Conservation (phyloP, 2,113 vertebrate species). For the Caretta caretta region DNA sequence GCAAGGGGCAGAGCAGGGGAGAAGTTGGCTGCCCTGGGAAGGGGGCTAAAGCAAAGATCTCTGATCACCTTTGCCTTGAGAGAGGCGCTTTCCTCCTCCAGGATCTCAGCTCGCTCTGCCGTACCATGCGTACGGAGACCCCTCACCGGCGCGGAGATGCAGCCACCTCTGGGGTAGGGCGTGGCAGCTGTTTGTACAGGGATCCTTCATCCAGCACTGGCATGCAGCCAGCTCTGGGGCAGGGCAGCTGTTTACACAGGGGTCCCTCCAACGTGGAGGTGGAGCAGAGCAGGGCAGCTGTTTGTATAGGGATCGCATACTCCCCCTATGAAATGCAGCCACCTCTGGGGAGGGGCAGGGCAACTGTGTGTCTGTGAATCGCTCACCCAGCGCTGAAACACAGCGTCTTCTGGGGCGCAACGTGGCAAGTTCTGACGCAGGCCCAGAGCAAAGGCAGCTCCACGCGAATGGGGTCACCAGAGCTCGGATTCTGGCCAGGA, state of each 20-base stretch:
- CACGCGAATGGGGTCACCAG: too few relatives aligned
- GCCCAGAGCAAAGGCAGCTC: neutral
- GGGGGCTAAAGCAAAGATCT: neutral
- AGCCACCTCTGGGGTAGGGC: neutral
- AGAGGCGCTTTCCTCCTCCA: neutral
- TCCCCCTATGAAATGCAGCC: neutral
- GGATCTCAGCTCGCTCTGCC: neutral
- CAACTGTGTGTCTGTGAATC: neutral
- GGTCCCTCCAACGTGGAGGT: neutral
- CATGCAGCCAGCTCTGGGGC: too few relatives aligned
- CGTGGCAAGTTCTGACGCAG: neutral
- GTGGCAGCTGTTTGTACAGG: neutral
- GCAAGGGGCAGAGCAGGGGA: neutral
- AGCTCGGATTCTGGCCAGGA: neutral
- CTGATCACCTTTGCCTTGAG: neutral
- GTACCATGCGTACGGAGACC: too few relatives aligned
- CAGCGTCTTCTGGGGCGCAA: neutral
- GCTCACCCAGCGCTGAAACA: too few relatives aligned
- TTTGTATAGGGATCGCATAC: neutral
- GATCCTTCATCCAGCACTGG: neutral
- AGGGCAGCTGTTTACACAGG: neutral
- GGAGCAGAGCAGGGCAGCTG: neutral
- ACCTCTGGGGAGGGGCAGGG: neutral
- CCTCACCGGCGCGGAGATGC: neutral
- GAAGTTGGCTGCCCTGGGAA: neutral